Conservation (phyloP, 30 jellyfish, hydroid and myxozoan genomes). For the Nemopilema nomurai region DNA sequence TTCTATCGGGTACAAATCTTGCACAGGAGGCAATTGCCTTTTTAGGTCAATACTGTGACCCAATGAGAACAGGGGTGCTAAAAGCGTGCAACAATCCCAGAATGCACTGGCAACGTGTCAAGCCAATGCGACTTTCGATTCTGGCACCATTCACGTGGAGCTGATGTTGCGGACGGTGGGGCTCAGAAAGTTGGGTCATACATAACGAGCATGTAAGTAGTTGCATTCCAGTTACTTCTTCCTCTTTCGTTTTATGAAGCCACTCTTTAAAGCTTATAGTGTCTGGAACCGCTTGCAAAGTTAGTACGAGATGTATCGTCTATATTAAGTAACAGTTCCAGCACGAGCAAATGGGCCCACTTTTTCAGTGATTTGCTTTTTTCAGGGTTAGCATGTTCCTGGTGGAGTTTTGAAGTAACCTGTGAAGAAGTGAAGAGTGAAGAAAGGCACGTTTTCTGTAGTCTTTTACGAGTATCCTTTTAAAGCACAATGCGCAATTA, state of each 20-base stretch:
- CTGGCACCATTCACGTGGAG: not conserved
- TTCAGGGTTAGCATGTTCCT: too few relatives aligned
- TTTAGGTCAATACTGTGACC: not conserved
- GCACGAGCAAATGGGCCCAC: too few relatives aligned
- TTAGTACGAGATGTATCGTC: too few relatives aligned
- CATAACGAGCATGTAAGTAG: not conserved
- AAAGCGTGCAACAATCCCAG: not conserved
- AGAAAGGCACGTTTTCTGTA: too few relatives aligned
- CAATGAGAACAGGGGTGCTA: not conserved
- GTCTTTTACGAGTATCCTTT: too few relatives aligned
- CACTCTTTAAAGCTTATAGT: too few relatives aligned
- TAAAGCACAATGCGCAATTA: too few relatives aligned
- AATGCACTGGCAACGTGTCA: not conserved
- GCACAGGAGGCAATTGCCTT: not conserved
- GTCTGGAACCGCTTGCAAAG: too few relatives aligned
- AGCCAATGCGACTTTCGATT: not conserved
- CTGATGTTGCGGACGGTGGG: not conserved
- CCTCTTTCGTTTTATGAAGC: not conserved
- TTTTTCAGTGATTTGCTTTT: too few relatives aligned
- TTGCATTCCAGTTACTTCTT: not conserved
- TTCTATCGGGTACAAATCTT: not conserved
- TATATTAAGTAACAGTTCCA: too few relatives aligned
- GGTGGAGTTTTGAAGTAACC: too few relatives aligned
- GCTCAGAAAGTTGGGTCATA: not conserved
- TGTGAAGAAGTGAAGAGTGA: too few relatives aligned